Evolutionary conservation across 2,888 invertebrate species (phyloP), one percentile per base, ranked within the genome.

Genomic region (Thera britannica): DNA sequence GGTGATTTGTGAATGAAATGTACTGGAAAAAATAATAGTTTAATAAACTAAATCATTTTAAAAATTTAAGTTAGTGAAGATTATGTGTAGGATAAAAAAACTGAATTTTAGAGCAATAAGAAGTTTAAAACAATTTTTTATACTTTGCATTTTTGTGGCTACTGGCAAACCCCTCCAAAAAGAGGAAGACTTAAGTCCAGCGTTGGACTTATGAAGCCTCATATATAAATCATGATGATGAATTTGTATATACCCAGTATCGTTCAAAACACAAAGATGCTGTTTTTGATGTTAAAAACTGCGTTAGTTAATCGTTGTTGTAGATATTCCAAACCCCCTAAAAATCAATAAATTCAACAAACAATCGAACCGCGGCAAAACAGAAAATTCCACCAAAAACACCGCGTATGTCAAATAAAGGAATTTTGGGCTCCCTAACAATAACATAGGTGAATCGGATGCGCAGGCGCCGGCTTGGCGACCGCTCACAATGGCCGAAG

Each of bases 331-430:
- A 52, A 51, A 52, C 34, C 51, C 54, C 52, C 46, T 7, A 52
- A 55, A 64, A 56, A 58, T 63, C 64, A 56, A 66, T 66, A 63
- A 59, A 67, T 52, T 9, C 11, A 52, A 38, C 48, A 49, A 63
- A 67, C 66, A 64, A 64, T 64, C 58, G 44, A 66, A 68, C 46
- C 60, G 59, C 84, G 85, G 89, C 89, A 86, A 89, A 89, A 88
- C 87, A 87, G 78, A 79, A 78, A 80, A 84, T 83, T 81, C 81
- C 80, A 73, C 75, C 75, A 83, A 77, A 87, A 88, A 88, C 86
- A 86, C 86, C 88, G 85, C 87, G 84, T 88, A 87, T 88, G 86
- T 90, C 89, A 90, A 89, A 91, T 90, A 92, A 91, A 92, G 88
- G 90, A 89, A 90, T 88, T 87, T 74, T 65, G 82, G 85, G 83